Evolutionary conservation across 2,797 vertebrate genomes (phyloP), one percentile per base, ranked within the genome.

Genomic region (Helicolenus hilgendorfi): DNA sequence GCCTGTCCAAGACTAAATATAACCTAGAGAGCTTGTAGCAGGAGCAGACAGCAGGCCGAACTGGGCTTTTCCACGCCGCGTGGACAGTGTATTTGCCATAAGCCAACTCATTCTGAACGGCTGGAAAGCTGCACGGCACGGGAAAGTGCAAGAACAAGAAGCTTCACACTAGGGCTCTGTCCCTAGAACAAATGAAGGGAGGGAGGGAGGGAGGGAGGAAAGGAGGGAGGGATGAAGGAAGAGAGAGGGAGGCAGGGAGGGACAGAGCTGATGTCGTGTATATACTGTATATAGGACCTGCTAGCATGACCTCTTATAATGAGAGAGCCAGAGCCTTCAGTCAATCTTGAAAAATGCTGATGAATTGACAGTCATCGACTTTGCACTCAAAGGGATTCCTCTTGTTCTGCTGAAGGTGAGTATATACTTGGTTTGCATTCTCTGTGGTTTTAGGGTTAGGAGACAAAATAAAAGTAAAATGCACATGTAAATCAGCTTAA

Each of bases 1-100:
- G 89, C 85, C 92, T 83, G 86, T 86, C 88, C 73, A 73, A 78
- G 72, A 91, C 94, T 96, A 96, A 95, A 97, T 95, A 97, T 96
- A 97, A 93, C 91, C 90, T 83, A 87, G 83, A 83, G 88, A 91
- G 89, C 77, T 79, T 81, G 85, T 78, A 90, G 79, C 65, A 7
- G 79, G 29, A 92, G 73, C 62, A 84, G 77, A 89, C 49, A 75
- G 77, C 73, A 86, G 77, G 90, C 86, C 78, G 27, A 91, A 87
- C 62, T 59, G 80, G 83, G 85, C 93, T 93, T 96, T 96, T 94
- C 94, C 96, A 94, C 81, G 76, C 86, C 59, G 86, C 85, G 81
- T 59, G 77, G 77, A 91, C 87, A 88, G 81, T 87, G 80, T 82
- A 79, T 94, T 91, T 91, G 89, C 91, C 87, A 86, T 89, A 91